Percentiles rank a stretch among this genome's conserved stretches.
Conservation (phyloP, 2,888 invertebrate genomes). For the Dusona sp. region DNA sequence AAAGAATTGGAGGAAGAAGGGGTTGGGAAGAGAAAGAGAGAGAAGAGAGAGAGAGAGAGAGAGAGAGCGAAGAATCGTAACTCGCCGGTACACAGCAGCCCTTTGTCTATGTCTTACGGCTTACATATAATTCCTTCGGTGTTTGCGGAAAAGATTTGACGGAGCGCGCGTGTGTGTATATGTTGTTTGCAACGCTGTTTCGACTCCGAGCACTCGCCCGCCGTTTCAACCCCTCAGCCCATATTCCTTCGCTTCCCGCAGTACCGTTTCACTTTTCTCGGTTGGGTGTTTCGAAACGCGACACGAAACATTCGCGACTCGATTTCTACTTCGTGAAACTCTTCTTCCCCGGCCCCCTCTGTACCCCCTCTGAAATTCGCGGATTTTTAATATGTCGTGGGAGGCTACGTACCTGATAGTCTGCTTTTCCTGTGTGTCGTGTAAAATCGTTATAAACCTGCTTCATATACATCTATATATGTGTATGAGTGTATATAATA, state of each 20-base stretch:
- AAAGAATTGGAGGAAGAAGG: constrained; percentile 13
- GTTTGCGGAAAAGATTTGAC: constrained; percentile 86
- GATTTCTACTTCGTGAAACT: constrained; percentile 84
- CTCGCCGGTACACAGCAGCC: constrained; percentile 69
- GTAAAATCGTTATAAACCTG: constrained; percentile 51
- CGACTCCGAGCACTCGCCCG: constrained; percentile 27
- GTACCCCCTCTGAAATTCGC: constrained; percentile 71
- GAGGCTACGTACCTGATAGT: constrained; percentile 70
- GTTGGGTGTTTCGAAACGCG: constrained; percentile 75
- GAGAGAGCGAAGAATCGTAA: constrained; percentile 47
- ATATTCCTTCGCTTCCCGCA: constrained; percentile 74
- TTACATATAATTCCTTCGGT: constrained; percentile 87
- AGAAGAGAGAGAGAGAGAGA: constrained; percentile 40
- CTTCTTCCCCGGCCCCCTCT: constrained; percentile 77
- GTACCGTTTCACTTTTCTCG: constrained; percentile 59
- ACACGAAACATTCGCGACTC: constrained; percentile 84
- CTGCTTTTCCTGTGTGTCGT: constrained; percentile 25
- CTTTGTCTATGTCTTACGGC: constrained; percentile 86
- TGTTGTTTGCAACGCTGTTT: constrained; percentile 58
- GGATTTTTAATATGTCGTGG: constrained; percentile 83
- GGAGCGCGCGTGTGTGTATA: constrained; percentile 39
- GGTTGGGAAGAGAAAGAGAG: too few relatives aligned
- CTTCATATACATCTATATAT: constrained; percentile 28
- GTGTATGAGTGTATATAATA: constrained; percentile 38
- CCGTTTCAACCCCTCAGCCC: constrained; percentile 66